A percentile compares a stretch with the other conserved stretches of the same genome.
phyloP scores from a whole-genome alignment of 2,113 vertebrate species.

The Alethe castanea region DNA sequence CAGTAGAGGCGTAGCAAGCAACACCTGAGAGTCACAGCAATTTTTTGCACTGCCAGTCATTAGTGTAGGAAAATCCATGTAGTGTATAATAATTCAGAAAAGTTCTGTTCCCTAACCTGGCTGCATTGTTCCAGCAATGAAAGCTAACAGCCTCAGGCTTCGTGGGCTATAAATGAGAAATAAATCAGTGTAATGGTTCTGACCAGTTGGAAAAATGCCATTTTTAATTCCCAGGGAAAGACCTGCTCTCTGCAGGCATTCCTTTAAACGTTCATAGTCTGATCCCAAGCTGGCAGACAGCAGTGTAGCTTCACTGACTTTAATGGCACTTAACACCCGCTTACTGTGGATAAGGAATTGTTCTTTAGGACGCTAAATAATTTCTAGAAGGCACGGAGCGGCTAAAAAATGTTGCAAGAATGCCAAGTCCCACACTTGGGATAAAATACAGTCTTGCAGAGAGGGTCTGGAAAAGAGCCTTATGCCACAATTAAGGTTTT shows the following conservation, averaged over 20 bases:
- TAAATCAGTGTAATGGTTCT: slow-evolving; percentile 46
- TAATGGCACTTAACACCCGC: background rate
- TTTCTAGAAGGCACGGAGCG: background rate
- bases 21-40: slow-evolving; percentile 51
- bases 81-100: slow-evolving; percentile 60
- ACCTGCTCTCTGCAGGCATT: background rate
- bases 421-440: background rate
- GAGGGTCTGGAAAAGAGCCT: slow-evolving; percentile 32
- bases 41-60: slow-evolving; percentile 52
- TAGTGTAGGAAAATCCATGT: slow-evolving; percentile 47
- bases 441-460: slow-evolving; percentile 13
- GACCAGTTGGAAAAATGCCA: slow-evolving; percentile 32
- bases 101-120: slow-evolving; percentile 60
- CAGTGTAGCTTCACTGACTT: background rate
- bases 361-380: slow-evolving; percentile 1
- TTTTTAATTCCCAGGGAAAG: slow-evolving; percentile 34
- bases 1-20: background rate
- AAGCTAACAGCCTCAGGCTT: slow-evolving; percentile 68
- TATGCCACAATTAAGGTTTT: slow-evolving; percentile 33
- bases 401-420: background rate
- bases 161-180: slow-evolving; percentile 30
- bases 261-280: background rate
- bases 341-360: background rate
- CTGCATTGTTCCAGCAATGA: slow-evolving; percentile 52
- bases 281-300: background rate